These are phyloP conservation scores for Drosophila siamana DNA, from an alignment of 2,888 invertebrate genomes.

Conservation along the genomic window DNA sequence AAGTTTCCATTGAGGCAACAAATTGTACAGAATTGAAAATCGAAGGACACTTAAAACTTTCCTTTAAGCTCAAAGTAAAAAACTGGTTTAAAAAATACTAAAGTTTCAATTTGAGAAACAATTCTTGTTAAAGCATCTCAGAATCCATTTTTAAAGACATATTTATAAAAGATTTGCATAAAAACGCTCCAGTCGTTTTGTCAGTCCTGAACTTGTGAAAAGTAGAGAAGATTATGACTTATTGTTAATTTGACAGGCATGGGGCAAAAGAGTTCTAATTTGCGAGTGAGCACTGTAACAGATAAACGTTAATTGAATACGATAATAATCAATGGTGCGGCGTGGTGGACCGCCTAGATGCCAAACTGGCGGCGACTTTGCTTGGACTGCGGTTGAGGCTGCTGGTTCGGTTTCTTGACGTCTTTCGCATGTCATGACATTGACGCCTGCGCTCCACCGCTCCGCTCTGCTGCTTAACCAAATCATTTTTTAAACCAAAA, in stretches of 20 bases:
- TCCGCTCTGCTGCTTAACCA: conserved; percentile 28
- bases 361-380: conserved; percentile 39
- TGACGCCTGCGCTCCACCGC: conserved; percentile 16
- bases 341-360: conserved; percentile 32
- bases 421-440: conserved; percentile 25
- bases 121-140: too few relatives aligned
- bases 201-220: background rate
- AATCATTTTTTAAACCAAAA: conserved; percentile 43
- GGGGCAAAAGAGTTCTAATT: conserved; percentile 2
- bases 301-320: conserved; percentile 29
- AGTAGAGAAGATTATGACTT: background rate
- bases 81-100: background rate
- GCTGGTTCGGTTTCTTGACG: conserved; percentile 70
- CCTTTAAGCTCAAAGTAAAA: too few relatives aligned
- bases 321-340: conserved; percentile 16
- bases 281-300: conserved; percentile 8
- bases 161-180: background rate
- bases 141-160: too few relatives aligned
- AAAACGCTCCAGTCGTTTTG: background rate
- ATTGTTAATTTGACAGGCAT: background rate
- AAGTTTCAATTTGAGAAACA: background rate
- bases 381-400: conserved; percentile 64
- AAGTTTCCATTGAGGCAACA: too few relatives aligned
- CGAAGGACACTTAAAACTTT: too few relatives aligned
- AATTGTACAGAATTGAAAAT: too few relatives aligned